Percentiles rank a stretch among this genome's conserved stretches.
These are phyloP conservation scores for Oncorhynchus masou DNA, from an alignment of 2,113 vertebrate genomes.

Conservation along the genomic window DNA sequence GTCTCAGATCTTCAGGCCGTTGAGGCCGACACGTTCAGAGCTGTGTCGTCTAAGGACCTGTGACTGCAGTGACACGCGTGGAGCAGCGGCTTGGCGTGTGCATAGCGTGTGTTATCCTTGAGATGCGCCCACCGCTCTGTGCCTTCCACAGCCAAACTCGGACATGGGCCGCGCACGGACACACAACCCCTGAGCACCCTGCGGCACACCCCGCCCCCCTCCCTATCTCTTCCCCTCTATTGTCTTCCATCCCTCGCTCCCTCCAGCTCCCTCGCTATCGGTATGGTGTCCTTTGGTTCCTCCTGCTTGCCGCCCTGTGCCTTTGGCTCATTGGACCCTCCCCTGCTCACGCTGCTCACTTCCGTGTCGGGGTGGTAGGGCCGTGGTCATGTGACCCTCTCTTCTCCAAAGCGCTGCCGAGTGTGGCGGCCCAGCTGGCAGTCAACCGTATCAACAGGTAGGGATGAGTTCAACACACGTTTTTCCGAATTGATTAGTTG, in stretches of 20 bases:
- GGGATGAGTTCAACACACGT: too few relatives aligned
- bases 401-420: slow-evolving; percentile 77
- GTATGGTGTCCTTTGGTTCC: neutral
- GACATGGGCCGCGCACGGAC: slow-evolving; percentile 19
- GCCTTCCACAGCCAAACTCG: slow-evolving; percentile 6
- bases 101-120: neutral
- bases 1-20: neutral
- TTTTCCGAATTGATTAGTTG: too few relatives aligned
- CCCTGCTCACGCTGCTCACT: slow-evolving; percentile 44
- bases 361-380: slow-evolving; percentile 74
- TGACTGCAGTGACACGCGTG: too few relatives aligned
- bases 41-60: too few relatives aligned
- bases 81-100: too few relatives aligned
- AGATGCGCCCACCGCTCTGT: slow-evolving; percentile 29
- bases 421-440: slow-evolving; percentile 73
- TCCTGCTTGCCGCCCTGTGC: slow-evolving; percentile 12
- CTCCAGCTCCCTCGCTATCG: neutral
- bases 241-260: neutral
- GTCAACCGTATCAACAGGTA: slow-evolving; percentile 25
- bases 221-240: neutral
- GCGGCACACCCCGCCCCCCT: neutral
- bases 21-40: neutral
- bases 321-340: slow-evolving; percentile 33
- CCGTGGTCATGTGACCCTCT: slow-evolving; percentile 80
- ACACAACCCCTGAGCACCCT: neutral